Evolutionary conservation across 2,797 vertebrate species (phyloP).

Genomic region (Pipistrellus pygmaeus): DNA sequence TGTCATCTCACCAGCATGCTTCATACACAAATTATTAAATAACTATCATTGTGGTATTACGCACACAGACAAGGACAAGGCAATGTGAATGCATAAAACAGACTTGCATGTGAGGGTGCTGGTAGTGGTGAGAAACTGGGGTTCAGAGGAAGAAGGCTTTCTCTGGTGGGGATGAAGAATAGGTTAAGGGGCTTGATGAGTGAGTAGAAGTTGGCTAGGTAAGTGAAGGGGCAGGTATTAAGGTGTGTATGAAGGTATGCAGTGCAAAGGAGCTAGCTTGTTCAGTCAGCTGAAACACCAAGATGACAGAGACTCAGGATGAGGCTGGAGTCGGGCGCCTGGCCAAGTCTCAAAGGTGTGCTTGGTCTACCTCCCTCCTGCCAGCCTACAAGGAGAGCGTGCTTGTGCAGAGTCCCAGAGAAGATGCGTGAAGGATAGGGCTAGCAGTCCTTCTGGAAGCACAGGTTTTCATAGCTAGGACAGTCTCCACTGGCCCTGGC

Average conservation of each 20-base stretch:
- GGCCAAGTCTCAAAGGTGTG: fast-evolving
- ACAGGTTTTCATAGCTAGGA: fast-evolving
- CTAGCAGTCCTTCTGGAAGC: no score
- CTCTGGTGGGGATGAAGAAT: not conserved
- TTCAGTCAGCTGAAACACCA: not conserved
- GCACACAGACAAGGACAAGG: not conserved
- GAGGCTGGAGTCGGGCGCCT: not conserved
- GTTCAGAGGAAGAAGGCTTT: not conserved
- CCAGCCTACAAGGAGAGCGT: fast-evolving
- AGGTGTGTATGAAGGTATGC: fast-evolving
- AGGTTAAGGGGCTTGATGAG: no score
- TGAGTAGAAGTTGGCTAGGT: not conserved
- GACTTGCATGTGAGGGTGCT: no score
- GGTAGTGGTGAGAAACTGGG: fast-evolving
- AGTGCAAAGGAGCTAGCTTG: not conserved
- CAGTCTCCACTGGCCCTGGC: not conserved
- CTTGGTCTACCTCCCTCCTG: fast-evolving
- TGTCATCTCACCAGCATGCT: not conserved
- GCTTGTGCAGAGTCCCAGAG: fast-evolving
- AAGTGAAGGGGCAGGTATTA: not conserved
- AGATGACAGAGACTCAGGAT: not conserved
- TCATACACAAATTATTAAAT: not conserved
- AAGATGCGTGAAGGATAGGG: fast-evolving
- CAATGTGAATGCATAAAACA: not conserved
- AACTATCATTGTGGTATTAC: not conserved